Evolutionary conservation across 1,140 invertebrate genomes (phyloP).

Genomic region (Drosophila rhopaloa): DNA sequence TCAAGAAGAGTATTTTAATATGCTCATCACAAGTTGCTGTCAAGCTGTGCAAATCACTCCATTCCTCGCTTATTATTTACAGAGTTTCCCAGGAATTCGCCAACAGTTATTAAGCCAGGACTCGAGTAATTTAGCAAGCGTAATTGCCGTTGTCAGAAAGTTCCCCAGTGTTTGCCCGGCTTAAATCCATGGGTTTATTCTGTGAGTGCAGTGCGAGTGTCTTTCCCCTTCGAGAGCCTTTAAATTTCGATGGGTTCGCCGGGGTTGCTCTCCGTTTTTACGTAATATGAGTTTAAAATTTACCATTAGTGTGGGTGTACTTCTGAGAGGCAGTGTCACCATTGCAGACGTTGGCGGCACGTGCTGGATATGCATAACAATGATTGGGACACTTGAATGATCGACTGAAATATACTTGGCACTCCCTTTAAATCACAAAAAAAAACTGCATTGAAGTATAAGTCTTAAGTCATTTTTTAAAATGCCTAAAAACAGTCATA

Average conservation of each 20-base stretch:
- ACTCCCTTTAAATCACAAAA: too few species aligned
- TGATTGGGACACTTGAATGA: not conserved
- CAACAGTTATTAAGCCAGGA: constrained; percentile 17
- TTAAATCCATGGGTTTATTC: not conserved
- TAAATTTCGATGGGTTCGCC: constrained; percentile 7
- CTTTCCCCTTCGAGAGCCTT: constrained; percentile 8
- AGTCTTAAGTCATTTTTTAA: too few species aligned
- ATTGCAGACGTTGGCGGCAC: constrained; percentile 25
- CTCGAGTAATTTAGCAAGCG: constrained; percentile 14
- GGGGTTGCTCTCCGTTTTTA: constrained; percentile 13
- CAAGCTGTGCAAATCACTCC: constrained; percentile 18
- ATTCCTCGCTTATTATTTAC: not conserved
- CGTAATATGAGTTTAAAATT: constrained; percentile 29
- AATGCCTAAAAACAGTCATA: too few species aligned
- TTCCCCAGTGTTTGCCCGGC: not conserved
- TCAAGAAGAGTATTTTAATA: constrained; percentile 4
- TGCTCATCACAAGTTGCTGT: constrained; percentile 1
- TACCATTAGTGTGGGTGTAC: not conserved
- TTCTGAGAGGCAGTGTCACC: constrained; percentile 19
- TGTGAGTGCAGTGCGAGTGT: not conserved
- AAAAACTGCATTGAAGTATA: too few species aligned
- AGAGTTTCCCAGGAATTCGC: not conserved
- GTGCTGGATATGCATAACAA: constrained; percentile 30
- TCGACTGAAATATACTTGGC: not conserved
- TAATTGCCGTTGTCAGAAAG: constrained; percentile 22